Evolutionary conservation across 1,140 invertebrate genomes (phyloP).

Genomic region (Pseudomyrmex pallidus): DNA sequence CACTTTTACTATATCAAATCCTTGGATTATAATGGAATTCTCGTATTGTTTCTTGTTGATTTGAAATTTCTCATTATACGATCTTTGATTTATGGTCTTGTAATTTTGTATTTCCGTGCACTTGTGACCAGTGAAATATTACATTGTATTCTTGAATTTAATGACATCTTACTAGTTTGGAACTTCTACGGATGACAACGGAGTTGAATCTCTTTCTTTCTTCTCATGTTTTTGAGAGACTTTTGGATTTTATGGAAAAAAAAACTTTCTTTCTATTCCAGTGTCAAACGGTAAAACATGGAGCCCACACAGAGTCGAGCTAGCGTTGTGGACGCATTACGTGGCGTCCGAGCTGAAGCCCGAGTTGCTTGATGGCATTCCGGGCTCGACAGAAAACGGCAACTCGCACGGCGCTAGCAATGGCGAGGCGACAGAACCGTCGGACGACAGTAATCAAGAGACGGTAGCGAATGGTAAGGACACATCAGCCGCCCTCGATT

Average conservation of each 20-base stretch:
- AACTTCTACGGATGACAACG: too few relatives aligned
- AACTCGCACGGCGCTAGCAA: slow-evolving; percentile 84
- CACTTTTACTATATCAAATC: slow-evolving; percentile 4
- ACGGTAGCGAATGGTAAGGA: slow-evolving; percentile 81
- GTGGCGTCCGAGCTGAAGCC: slow-evolving; percentile 93
- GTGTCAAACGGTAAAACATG: slow-evolving; percentile 87
- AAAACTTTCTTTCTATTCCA: slow-evolving; percentile 75
- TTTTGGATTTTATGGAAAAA: not conserved
- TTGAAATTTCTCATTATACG: not conserved
- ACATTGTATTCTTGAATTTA: slow-evolving; percentile 13
- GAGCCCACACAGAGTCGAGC: slow-evolving; percentile 94
- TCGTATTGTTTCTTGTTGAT: not conserved
- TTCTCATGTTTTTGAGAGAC: not conserved
- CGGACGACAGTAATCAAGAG: slow-evolving; percentile 86
- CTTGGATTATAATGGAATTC: slow-evolving; percentile 12
- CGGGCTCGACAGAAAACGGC: slow-evolving; percentile 86
- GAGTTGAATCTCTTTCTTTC: not conserved
- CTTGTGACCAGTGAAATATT: not conserved
- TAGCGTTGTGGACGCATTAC: slow-evolving; percentile 96
- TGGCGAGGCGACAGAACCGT: slow-evolving; percentile 84
- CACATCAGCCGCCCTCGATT: slow-evolving; percentile 70
- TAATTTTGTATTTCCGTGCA: not conserved
- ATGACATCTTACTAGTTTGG: not conserved
- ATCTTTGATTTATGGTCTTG: not conserved
- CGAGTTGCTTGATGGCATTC: slow-evolving; percentile 92